Base-by-base conservation (phyloP, 2,113 vertebrate genomes). In the Arenaria interpres region DNA sequence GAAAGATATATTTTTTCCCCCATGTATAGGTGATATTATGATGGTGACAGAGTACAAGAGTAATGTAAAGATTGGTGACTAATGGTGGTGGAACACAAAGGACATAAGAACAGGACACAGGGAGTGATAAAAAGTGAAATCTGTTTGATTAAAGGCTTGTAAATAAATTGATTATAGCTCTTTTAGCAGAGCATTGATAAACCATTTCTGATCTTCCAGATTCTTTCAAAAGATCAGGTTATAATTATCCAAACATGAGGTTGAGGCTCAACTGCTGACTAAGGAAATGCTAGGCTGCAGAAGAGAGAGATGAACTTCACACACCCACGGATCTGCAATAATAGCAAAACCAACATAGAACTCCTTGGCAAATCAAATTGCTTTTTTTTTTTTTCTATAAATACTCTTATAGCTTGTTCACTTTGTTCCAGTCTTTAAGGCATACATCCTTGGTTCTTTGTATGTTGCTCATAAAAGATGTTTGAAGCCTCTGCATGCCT, bases 291-390 rank as follows among this genome's bases (percentile, higher is more conserved):
- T 64, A 25, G 60, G 66, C 68, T 88, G 62, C 68, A 60, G 71
- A 30, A 62, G 68, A 81, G 60, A 48, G 53, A 63, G 68, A 79
- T 88, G 88, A 94, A 15, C 78, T 89, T 59, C 89, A 72, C 62
- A 48, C 92, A 67, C 92, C 88, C 90, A 85, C 93, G 1, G 51
- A 60, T 46, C 92, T 95, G 81, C 92, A 94, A 62, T 73, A 77
- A 81, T 22, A 93, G 83, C 94, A 87, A 74, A 83, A 46, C 60
- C 83, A 73, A 3, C 80, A 41, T 48, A 28, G 41, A 14, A 51
- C 76, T 89, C 85, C 64, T 77, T 85, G 74, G 85, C 89, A 75
- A 88, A 96, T 54, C 7, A 63, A 86, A 77, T 51, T 17, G 10
- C 30, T 3, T 66, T 45, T 81, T 73, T 53, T n/a, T 30, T 48